phyloP scores from a whole-genome alignment of 64 coral and sea anemone species.

The Porites australiensis region DNA sequence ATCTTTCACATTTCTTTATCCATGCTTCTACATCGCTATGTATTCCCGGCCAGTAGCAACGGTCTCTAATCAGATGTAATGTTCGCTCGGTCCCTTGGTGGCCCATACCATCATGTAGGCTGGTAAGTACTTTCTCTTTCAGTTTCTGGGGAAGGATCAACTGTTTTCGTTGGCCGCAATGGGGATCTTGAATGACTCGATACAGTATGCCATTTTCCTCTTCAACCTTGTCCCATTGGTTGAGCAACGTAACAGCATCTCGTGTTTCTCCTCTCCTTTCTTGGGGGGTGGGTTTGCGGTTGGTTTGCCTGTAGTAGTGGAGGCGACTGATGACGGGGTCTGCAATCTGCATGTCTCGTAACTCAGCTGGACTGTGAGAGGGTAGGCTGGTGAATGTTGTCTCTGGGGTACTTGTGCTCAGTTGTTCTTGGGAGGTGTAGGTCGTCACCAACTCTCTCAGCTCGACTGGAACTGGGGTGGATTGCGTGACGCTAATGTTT shows the following conservation, averaged over 20 bases:
- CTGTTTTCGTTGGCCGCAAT: slow-evolving; percentile 7
- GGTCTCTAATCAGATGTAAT: slow-evolving; percentile 12
- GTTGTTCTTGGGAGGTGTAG: no score
- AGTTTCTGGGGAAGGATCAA: slow-evolving; percentile 19
- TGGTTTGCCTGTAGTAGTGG: not conserved
- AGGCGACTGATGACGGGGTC: slow-evolving; percentile 49
- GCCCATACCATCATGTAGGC: slow-evolving; percentile 21
- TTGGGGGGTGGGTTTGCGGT: slow-evolving; percentile 28
- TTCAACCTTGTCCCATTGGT: slow-evolving; percentile 58
- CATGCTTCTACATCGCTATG: slow-evolving; percentile 40
- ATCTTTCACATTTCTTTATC: slow-evolving; percentile 52
- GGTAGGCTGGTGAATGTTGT: no score
- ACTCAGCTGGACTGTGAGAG: not conserved
- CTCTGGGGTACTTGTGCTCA: no score
- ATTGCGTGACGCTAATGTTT: no score
- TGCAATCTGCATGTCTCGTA: slow-evolving; percentile 47
- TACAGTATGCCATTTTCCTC: slow-evolving; percentile 54
- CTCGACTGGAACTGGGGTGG: no score
- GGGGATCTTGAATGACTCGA: slow-evolving; percentile 28
- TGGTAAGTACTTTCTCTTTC: slow-evolving; percentile 19
- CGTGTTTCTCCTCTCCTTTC: slow-evolving; percentile 33
- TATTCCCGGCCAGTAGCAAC: slow-evolving; percentile 46
- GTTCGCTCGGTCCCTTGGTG: slow-evolving; percentile 36
- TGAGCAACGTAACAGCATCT: slow-evolving; percentile 18
- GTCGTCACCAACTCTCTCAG: no score